Conservation (phyloP, 1,140 invertebrate genomes). For the Venturia canescens region DNA sequence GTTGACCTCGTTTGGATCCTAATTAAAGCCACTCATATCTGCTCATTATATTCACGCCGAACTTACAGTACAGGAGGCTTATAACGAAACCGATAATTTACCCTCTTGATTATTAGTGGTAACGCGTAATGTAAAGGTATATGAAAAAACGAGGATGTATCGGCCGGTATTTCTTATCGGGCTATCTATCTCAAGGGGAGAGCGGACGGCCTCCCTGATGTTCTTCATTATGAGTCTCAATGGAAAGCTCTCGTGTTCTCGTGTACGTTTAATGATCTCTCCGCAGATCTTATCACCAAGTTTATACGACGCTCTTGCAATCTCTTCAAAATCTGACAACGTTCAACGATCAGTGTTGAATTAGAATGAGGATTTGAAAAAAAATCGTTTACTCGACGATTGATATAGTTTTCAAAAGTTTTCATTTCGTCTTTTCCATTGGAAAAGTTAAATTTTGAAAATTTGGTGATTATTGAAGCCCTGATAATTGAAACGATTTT, state of each 20-base stretch:
- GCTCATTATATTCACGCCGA: slow-evolving; percentile 11
- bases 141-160: background rate
- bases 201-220: slow-evolving; percentile 23
- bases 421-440: too few species aligned
- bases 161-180: slow-evolving; percentile 25
- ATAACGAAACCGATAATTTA: slow-evolving; percentile 25
- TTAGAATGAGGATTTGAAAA: too few species aligned
- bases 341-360: background rate
- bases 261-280: slow-evolving; percentile 23
- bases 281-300: slow-evolving; percentile 26
- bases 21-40: background rate
- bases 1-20: background rate
- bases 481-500: too few species aligned
- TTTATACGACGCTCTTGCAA: background rate
- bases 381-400: too few species aligned
- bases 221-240: slow-evolving; percentile 32
- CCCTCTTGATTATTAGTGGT: slow-evolving; percentile 24
- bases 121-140: background rate
- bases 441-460: too few species aligned
- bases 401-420: too few species aligned
- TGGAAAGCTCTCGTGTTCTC: slow-evolving; percentile 18
- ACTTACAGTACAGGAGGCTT: background rate
- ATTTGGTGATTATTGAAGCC: too few species aligned
- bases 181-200: slow-evolving; percentile 2
- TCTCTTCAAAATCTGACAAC: background rate